Evolutionary conservation across 2,797 vertebrate genomes (phyloP), one percentile per base, ranked within the genome.

Genomic region (Labroides dimidiatus): DNA sequence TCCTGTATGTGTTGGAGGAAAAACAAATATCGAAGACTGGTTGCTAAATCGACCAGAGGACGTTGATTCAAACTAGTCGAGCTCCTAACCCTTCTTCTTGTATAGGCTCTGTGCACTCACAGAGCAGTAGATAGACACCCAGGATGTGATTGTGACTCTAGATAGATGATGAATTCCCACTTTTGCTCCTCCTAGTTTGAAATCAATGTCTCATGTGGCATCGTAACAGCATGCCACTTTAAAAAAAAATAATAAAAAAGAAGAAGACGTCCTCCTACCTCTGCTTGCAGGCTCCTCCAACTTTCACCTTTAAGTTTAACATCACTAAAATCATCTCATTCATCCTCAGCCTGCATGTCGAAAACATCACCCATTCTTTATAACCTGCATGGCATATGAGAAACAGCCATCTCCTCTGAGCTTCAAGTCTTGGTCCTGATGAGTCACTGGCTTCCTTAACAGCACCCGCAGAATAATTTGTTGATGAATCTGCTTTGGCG

Each of bases 221-320:
- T 84, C 78, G 53, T 77, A 69, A 41, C 84, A 81, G 86, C 88
- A 87, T 89, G 90, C 71, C 78, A 89, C 80, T 76, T 45, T 13
- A 39, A 39, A 37, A 69, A 70, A 80, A 82, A 80, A n/a, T n/a
- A n/a, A n/a, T n/a, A n/a, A n/a, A n/a, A n/a, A n/a, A n/a, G n/a
- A n/a, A n/a, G n/a, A n/a, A n/a, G n/a, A n/a, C n/a, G 89, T 81
- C 19, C 90, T 93, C 91, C 94, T 96, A 95, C 95, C 93, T 95
- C 93, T 90, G 82, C 82, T 74, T 93, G 89, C 92, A 92, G 92
- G 91, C 91, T 89, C 75, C 81, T 78, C 81, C 85, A 86, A 85
- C 72, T 7, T n/a, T 84, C 82, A 83, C 77, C 47, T 87, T 76
- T 89, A 33, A 60, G 68, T 92, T 89, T 45, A 16, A 78, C 54